Base-by-base conservation (phyloP, 2,797 vertebrate genomes). In the Manis javanica region DNA sequence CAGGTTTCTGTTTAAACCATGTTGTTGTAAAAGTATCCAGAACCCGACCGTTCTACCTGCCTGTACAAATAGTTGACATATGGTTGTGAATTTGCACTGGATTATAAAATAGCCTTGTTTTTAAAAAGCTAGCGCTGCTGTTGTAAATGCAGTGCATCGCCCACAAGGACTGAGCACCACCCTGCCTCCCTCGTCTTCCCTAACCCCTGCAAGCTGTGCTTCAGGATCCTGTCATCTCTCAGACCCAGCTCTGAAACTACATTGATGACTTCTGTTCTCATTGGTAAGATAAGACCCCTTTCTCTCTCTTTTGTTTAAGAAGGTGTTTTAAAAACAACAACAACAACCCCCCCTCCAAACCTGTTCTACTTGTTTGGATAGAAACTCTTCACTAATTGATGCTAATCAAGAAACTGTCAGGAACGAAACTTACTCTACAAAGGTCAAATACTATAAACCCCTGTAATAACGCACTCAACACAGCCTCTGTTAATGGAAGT, bases 31-130 rank as follows among this genome's bases (percentile, higher is more conserved):
- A 94, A 91, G 51, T 92, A 69, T 87, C 88, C 66, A 84, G 78
- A 87, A 51, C 53, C 42, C 57, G 87, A 87, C 69, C 90, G 66
- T 96, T 95, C 95, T 95, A 95, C 94, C 95, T 97, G 78, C 34
- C 61, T 81, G 3, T 81, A 87, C 79, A 93, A 87, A 75, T 51
- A 93, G 77, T 84, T 95, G 90, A 77, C 94, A 77, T 96, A 84
- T 86, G 93, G 84, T 89, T 63, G 39, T 77, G 68, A 95, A 79
- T 0, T 15, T 95, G 89, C 31, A 55, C 68, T 93, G 95, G 57
- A 84, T 97, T 96, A 95, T 85, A 97, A 97, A 97, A 94, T 82
- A 96, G 39, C 77, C 79, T 3, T 87, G 89, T 96, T 59, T 97
- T 97, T 92, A 66, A 96, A 85, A 92, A 96, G n/a, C 71, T 46